Percentiles rank a stretch among this genome's conserved stretches.
Conservation (phyloP, 2,113 vertebrate species). For the Colius striatus region DNA sequence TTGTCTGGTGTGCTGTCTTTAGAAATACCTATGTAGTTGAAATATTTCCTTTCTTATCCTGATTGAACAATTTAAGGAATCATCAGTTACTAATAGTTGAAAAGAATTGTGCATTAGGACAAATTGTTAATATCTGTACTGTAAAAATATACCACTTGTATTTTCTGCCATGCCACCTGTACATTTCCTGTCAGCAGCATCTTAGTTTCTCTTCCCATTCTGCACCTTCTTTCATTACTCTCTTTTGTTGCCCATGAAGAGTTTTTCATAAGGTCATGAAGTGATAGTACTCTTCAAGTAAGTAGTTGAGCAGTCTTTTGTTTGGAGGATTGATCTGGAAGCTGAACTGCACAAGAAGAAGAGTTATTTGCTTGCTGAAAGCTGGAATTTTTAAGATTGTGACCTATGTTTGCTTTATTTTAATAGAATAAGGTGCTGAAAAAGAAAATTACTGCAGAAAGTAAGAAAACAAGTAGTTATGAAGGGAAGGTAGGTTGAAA, state of each 20-base stretch:
- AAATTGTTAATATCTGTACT: background rate
- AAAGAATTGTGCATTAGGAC: background rate
- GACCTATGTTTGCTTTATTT: constrained; percentile 4
- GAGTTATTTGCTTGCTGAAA: background rate
- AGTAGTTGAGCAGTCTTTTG: background rate
- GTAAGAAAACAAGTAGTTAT: constrained; percentile 76
- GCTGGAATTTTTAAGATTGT: background rate
- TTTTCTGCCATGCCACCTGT: background rate
- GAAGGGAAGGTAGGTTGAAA: constrained; percentile 69
- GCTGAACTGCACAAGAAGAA: background rate
- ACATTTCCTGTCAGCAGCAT: background rate
- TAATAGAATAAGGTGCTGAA: constrained; percentile 86
- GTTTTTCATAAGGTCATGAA: background rate
- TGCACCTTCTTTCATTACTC: background rate
- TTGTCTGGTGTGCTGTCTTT: background rate
- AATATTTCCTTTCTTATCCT: background rate
- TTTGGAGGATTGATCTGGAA: background rate
- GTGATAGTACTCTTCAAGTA: background rate
- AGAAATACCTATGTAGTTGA: background rate
- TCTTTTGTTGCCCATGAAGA: background rate
- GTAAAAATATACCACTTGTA: background rate
- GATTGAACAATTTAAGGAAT: background rate
- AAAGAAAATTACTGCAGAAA: constrained; percentile 83
- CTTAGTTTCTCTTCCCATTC: background rate
- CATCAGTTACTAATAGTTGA: background rate